These are phyloP conservation scores for Microtus pennsylvanicus DNA, from an alignment of 2,113 vertebrate genomes.

Conservation along the genomic window DNA sequence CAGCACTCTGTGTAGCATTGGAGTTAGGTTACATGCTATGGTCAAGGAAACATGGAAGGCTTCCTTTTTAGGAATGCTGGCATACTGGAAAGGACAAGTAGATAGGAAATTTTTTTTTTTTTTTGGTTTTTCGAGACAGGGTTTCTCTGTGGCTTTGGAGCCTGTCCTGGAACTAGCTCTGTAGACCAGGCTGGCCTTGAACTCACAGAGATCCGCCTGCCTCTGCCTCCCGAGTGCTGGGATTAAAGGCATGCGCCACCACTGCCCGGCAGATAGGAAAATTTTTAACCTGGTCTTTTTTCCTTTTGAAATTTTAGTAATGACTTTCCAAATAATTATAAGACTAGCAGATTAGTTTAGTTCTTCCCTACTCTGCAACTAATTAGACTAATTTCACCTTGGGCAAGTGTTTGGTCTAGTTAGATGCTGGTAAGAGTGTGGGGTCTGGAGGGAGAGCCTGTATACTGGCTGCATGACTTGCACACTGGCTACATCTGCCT, in stretches of 20 bases:
- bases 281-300: not conserved
- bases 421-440: rapidly evolving
- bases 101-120: not conserved
- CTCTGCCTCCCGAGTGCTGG: too few relatives aligned
- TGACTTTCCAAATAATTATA: not conserved
- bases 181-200: too few relatives aligned
- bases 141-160: too few relatives aligned
- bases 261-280: not conserved
- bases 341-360: not conserved
- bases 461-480: not conserved
- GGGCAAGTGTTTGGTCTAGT: not conserved
- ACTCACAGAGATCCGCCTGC: too few relatives aligned
- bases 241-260: too few relatives aligned
- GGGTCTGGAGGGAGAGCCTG: not conserved
- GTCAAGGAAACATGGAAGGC: not conserved
- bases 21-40: not conserved
- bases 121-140: too few relatives aligned
- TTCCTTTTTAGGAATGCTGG: not conserved
- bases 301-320: not conserved
- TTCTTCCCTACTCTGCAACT: not conserved
- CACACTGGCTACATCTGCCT: not conserved
- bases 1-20: not conserved
- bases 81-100: not conserved
- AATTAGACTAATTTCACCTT: too few relatives aligned
- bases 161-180: too few relatives aligned